These are phyloP conservation scores for Mormoops blainvillei DNA, from an alignment of 2,113 vertebrate species.

Conservation along the genomic window DNA sequence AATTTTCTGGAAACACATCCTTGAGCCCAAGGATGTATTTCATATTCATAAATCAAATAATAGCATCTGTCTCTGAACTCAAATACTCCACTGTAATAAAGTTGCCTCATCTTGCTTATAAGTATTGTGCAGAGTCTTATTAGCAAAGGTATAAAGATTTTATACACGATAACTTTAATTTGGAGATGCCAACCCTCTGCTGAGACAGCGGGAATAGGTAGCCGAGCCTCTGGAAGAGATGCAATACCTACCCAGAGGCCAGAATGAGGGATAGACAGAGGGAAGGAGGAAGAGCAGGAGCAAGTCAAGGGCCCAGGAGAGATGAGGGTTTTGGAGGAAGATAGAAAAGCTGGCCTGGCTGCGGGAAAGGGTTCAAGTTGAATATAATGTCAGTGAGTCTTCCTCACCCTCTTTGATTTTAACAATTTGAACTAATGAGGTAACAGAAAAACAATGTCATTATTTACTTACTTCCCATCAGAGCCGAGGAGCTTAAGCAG, in stretches of 20 bases:
- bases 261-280: not conserved
- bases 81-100: not conserved
- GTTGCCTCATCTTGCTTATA: not conserved
- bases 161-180: not conserved
- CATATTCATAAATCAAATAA: not conserved
- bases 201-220: not conserved
- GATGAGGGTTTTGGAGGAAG: not conserved
- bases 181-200: not conserved
- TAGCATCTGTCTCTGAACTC: not conserved
- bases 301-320: not conserved
- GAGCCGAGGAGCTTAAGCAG: not conserved
- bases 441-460: not conserved
- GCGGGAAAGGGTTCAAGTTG: not conserved
- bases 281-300: not conserved
- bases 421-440: not conserved
- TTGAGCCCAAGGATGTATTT: not conserved
- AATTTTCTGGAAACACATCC: not conserved
- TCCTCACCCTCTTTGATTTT: not conserved
- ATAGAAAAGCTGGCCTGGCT: not conserved
- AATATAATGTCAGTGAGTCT: not conserved
- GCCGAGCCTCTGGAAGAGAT: not conserved
- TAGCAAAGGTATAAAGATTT: not conserved
- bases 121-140: not conserved
- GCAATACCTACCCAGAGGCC: not conserved
- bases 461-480: not conserved